Evolutionary conservation across 2,113 vertebrate species (phyloP).

Genomic region (Panthera tigris): DNA sequence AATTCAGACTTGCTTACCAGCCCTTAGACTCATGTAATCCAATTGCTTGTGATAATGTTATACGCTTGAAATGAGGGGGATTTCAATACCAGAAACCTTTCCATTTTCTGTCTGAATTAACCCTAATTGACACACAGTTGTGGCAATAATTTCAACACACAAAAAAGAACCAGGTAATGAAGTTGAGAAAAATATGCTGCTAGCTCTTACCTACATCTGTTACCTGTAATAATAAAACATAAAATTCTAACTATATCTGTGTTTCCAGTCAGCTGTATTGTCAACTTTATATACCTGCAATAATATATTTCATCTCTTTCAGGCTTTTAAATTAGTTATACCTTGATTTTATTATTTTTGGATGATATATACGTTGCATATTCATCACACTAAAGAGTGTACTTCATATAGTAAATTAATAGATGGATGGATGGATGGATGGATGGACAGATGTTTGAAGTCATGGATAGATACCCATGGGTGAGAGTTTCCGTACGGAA

Average conservation of each 20-base stretch:
- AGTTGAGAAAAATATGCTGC: background rate
- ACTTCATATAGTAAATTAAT: background rate
- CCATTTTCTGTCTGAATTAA: background rate
- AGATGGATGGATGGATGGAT: background rate
- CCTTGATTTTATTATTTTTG: background rate
- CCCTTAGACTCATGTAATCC: background rate
- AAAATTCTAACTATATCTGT: background rate
- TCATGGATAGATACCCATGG: background rate
- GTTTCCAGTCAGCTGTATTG: background rate
- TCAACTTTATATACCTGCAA: background rate
- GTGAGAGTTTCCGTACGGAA: background rate
- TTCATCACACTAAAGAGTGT: background rate
- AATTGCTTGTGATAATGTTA: background rate
- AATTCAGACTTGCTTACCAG: background rate
- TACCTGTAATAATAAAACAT: background rate
- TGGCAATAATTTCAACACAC: background rate
- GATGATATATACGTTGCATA: background rate
- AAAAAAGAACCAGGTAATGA: background rate
- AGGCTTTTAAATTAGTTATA: background rate
- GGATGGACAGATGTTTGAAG: background rate
- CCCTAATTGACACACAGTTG: background rate
- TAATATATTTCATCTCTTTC: background rate
- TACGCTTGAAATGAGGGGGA: background rate
- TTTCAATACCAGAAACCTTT: background rate
- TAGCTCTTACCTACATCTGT: background rate